phyloP scores from a whole-genome alignment of 2,113 vertebrate genomes.

The Epinephelus lanceolatus region DNA sequence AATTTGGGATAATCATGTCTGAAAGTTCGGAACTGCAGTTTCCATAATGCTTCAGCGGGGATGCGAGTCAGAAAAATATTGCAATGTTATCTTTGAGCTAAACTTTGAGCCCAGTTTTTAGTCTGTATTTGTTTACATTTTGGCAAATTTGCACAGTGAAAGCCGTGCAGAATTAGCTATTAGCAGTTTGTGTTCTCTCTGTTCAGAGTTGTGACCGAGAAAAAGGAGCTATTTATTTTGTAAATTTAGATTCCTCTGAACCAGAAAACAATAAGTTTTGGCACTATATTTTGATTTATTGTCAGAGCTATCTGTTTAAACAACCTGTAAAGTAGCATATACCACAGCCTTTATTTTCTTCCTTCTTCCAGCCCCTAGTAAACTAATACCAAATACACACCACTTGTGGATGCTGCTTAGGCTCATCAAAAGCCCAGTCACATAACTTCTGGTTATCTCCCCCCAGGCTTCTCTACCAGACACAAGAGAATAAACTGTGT shows the following conservation, averaged over 20 bases:
- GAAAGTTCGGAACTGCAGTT: conserved; percentile 3
- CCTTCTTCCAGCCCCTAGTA: neutral
- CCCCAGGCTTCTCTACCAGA: conserved; percentile 46
- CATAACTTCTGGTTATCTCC: conserved; percentile 58
- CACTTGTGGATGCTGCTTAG: conserved; percentile 34
- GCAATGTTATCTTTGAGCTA: neutral
- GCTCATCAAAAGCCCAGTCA: conserved; percentile 61
- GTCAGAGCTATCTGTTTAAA: no score
- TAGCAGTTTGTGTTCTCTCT: neutral
- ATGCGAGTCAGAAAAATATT: neutral
- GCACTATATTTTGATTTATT: neutral
- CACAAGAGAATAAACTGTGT: conserved; percentile 50
- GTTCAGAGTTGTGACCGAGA: neutral
- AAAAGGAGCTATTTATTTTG: neutral
- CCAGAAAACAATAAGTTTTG: neutral
- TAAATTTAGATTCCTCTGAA: neutral
- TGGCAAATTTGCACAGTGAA: neutral
- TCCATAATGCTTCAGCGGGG: conserved; percentile 1
- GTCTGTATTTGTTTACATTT: neutral
- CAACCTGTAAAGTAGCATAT: neutral
- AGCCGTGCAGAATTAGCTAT: neutral
- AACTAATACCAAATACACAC: conserved; percentile 12
- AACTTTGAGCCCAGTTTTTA: neutral
- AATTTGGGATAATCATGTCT: neutral
- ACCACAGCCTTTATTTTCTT: conserved; percentile 13